Evolutionary conservation across 2,888 invertebrate genomes (phyloP).

Genomic region (Caenorhabditis angaria): DNA sequence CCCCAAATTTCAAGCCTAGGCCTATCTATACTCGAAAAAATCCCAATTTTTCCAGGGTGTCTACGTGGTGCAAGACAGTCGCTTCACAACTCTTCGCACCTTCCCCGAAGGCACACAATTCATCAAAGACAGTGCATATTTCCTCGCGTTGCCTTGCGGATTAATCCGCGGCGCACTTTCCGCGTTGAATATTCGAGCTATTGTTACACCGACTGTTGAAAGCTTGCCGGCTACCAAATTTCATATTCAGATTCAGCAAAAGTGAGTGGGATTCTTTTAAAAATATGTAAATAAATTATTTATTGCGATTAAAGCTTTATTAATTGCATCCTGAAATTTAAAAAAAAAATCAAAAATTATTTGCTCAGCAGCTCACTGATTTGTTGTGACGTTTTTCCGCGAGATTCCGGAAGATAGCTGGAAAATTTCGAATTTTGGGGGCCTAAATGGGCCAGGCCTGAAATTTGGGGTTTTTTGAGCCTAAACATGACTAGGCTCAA

Average conservation of each 20-base stretch:
- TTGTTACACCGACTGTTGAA: constrained; percentile 82
- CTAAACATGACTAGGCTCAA: background rate
- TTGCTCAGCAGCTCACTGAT: constrained; percentile 29
- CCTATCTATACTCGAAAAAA: no score
- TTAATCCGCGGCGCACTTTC: constrained; percentile 91
- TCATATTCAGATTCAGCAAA: constrained; percentile 62
- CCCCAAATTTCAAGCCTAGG: no score
- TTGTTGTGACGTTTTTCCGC: constrained; percentile 41
- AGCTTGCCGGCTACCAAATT: constrained; percentile 69
- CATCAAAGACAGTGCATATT: constrained; percentile 78
- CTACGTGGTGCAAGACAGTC: constrained; percentile 95
- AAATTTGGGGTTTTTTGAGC: no score
- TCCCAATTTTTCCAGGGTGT: constrained; percentile 82
- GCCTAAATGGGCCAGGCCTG: no score
- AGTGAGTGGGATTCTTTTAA: no score
- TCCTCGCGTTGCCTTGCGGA: constrained; percentile 91
- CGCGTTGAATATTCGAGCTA: constrained; percentile 85
- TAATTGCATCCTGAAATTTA: background rate
- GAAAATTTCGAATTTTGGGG: constrained; percentile 10
- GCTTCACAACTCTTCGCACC: constrained; percentile 87
- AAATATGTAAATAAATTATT: background rate
- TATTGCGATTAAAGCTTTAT: background rate
- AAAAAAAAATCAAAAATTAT: constrained; percentile 10
- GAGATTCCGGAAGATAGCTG: constrained; percentile 47
- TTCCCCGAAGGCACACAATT: constrained; percentile 90